phyloP scores from a whole-genome alignment of 2,797 vertebrate genomes.

The Leucoraja ocellata region DNA sequence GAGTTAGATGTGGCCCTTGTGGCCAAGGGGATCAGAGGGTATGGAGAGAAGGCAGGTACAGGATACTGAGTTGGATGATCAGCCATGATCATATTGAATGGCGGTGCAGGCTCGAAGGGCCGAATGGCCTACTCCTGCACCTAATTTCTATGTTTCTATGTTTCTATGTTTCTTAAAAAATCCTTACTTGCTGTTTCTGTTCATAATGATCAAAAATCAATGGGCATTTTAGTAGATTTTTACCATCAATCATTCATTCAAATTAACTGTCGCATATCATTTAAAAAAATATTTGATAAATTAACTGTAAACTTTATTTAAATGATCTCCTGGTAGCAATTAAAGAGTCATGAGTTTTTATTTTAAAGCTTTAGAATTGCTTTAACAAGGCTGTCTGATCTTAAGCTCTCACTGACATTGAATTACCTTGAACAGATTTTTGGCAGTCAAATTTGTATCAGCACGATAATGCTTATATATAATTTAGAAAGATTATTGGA shows the following conservation, averaged over 20 bases:
- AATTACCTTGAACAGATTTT: neutral
- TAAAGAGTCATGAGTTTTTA: neutral
- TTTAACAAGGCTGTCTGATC: neutral
- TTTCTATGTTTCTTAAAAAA: neutral
- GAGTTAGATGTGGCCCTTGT: too few species aligned
- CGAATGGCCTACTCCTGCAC: too few species aligned
- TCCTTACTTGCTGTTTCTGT: neutral
- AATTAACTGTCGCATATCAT: neutral
- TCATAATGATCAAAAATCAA: neutral
- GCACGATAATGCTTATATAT: neutral
- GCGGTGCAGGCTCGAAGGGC: too few species aligned
- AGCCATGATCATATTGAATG: too few species aligned
- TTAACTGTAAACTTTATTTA: neutral
- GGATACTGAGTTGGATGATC: too few species aligned
- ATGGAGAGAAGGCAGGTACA: too few species aligned
- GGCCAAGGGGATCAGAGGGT: too few species aligned
- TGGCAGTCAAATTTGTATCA: neutral
- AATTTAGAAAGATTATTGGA: neutral
- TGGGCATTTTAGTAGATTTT: neutral
- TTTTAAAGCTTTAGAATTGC: neutral
- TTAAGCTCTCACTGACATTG: neutral
- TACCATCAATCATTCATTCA: neutral
- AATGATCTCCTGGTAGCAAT: neutral
- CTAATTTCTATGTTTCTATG: too few species aligned
- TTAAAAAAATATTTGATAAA: neutral